Base-by-base conservation (phyloP, 2,888 invertebrate species). In the Amphipoea oculea region DNA sequence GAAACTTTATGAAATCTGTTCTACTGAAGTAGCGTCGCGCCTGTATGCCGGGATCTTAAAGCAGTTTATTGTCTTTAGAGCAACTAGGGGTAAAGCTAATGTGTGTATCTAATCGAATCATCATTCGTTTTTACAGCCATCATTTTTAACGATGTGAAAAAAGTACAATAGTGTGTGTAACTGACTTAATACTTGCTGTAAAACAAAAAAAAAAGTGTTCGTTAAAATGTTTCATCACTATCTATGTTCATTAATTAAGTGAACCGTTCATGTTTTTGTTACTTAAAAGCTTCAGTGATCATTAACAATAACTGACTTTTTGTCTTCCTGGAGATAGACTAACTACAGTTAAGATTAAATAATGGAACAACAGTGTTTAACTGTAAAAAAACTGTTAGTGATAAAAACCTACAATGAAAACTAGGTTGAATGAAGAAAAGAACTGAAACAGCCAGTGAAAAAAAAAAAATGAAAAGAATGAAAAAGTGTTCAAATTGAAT, bases 381-480 rank as follows among this genome's bases (percentile, higher is more conserved):
- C 40, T 20, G 51, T 40, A 51, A 9, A 65, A 79, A 80, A 78
- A 82, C 76, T 76, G 68, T 60, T 20, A 67, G 79, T 80, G 73
- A 71, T 63, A 74, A 73, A 86, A 88, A 75, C 62, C 40, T 48
- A 71, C 62, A 79, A 84, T 84, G 77, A 77, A 66, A 86, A 78
- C 62, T 83, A 86, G 77, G 48, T 73, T 40, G 70, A 80, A 63
- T 76, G 3, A 23, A 69, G 67, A 73, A 67, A 72, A 76, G 48
- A 73, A 76, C 73, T 70, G 76, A 82, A 74, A 51, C 57, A 68
- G 66, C 14, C n/a, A 86, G 79, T 78, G 71, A 78, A 75, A 68
- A 73, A 62, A 62, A 29, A 36, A 86, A 89, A 83, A 91, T 89
- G 89, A 82, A 81, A 80, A 82, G 76, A 85, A 81, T 67, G n/a